These are phyloP conservation scores for Leptinotarsa juncta DNA, from an alignment of 2,888 invertebrate species.

Conservation along the genomic window DNA sequence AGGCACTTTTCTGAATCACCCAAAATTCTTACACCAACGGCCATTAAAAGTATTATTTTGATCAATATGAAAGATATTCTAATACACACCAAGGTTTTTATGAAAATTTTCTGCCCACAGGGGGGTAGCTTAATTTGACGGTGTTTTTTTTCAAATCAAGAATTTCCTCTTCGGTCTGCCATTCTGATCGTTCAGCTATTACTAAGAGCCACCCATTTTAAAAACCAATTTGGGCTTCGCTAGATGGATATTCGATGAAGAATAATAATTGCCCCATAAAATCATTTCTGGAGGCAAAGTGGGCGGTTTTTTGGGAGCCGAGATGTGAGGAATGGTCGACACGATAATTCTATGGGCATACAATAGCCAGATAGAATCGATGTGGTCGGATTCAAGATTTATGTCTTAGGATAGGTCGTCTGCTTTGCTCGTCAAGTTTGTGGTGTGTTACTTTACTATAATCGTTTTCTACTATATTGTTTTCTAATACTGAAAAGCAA, in stretches of 20 bases:
- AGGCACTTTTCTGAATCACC: no score
- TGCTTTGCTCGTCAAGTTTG: no score
- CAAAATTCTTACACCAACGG: no score
- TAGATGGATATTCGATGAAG: conserved; percentile 36
- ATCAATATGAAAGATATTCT: no score
- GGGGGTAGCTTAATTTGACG: no score
- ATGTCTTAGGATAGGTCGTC: conserved; percentile 51
- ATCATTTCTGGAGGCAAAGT: conserved; percentile 30
- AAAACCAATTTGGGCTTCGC: conserved; percentile 33
- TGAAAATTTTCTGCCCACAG: no score
- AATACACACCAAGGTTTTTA: no score
- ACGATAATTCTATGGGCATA: conserved; percentile 61
- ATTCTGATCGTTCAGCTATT: conserved; percentile 5
- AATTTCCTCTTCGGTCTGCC: conserved; percentile 10
- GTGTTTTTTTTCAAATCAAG: no score
- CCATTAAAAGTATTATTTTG: no score
- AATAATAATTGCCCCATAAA: conserved; percentile 39
- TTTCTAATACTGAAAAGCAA: no score
- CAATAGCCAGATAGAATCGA: conserved; percentile 61
- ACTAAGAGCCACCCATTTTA: conserved; percentile 31
- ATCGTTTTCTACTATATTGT: no score
- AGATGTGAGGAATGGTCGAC: conserved; percentile 11
- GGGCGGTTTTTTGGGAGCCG: conserved; percentile 20
- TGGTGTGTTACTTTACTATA: no score
- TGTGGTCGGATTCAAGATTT: conserved; percentile 59